Conservation (phyloP, 2,888 invertebrate genomes). For the Asteroscopus sphinx region DNA sequence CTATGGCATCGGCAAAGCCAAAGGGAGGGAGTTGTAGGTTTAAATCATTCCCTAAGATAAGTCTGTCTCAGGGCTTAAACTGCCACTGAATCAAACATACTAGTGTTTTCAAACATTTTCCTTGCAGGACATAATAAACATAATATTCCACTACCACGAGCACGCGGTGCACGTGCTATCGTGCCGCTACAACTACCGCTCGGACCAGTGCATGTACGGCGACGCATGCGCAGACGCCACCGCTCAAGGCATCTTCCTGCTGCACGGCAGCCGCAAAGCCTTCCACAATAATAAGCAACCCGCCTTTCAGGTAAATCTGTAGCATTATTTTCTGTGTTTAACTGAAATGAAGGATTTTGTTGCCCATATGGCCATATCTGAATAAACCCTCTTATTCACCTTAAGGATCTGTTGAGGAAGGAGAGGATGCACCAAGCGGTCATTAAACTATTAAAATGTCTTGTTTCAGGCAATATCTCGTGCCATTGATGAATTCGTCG, state of each 20-base stretch:
- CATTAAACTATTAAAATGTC: not conserved
- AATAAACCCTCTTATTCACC: no score
- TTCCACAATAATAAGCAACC: constrained; percentile 97
- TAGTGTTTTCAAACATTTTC: not conserved
- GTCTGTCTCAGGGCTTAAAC: no score
- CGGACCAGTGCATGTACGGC: constrained; percentile 99
- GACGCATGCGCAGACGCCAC: constrained; percentile 95
- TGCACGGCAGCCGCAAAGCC: constrained; percentile 96
- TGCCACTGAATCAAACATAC: no score
- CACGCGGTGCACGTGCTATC: constrained; percentile 94
- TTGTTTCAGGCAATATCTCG: constrained; percentile 80
- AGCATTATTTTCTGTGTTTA: not conserved
- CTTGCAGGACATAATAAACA: constrained; percentile 96
- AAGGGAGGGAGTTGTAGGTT: no score
- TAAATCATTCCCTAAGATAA: no score
- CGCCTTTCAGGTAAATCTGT: constrained; percentile 91
- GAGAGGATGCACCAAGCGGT: no score
- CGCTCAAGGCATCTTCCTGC: constrained; percentile 93
- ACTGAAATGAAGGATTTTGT: no score
- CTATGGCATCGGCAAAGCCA: no score
- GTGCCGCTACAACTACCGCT: constrained; percentile 97
- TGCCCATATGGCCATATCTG: no score
- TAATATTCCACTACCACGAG: constrained; percentile 95
- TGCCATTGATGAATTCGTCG: constrained; percentile 88
- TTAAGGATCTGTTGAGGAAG: no score